phyloP scores from a whole-genome alignment of 2,888 invertebrate species.

The Corbicula japonica region DNA sequence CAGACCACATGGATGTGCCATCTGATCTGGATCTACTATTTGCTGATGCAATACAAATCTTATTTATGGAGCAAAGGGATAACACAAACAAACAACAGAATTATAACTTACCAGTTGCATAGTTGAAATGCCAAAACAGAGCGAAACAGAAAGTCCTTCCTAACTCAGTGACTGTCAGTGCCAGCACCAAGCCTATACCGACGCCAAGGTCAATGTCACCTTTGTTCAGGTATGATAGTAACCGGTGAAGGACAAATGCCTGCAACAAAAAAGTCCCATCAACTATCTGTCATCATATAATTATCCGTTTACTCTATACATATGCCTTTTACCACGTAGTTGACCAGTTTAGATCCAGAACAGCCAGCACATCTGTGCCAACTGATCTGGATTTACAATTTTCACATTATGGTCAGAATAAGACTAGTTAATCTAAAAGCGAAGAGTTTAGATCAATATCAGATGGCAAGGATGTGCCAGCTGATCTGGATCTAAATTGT shows the following conservation, averaged over 20 bases:
- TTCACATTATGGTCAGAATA: no score
- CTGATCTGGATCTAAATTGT: no score
- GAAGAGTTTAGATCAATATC: no score
- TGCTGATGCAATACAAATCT: neutral
- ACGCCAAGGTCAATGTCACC: constrained; percentile 85
- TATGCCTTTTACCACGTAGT: no score
- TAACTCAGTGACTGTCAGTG: constrained; percentile 87
- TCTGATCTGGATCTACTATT: neutral
- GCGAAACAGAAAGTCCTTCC: constrained; percentile 87
- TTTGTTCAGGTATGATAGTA: constrained; percentile 78
- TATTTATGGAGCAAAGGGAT: neutral
- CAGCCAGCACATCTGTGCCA: no score
- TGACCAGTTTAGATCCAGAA: no score
- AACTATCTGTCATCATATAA: no score
- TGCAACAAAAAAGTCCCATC: constrained; percentile 62
- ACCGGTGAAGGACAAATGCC: constrained; percentile 77
- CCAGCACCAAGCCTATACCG: constrained; percentile 87
- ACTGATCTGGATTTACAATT: no score
- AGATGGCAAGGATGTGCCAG: no score
- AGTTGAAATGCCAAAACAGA: constrained; percentile 88
- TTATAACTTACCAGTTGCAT: constrained; percentile 82
- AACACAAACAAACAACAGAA: neutral
- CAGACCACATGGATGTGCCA: neutral
- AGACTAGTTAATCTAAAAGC: no score
- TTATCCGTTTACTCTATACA: no score